Conservation (phyloP, 2,113 vertebrate genomes). For the Camelus dromedarius region DNA sequence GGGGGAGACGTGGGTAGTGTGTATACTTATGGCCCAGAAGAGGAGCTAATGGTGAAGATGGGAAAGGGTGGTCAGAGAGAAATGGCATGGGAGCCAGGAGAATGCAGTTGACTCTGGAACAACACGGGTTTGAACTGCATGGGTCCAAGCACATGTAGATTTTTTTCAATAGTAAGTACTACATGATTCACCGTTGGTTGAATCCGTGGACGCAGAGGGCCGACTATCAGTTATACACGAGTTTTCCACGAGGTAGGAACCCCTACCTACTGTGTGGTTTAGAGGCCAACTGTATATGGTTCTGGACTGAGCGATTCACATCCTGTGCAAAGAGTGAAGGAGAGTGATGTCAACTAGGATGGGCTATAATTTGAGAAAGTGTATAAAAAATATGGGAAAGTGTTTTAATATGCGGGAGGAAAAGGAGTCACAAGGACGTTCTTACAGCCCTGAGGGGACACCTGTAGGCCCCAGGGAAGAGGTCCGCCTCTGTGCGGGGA, state of each 20-base stretch:
- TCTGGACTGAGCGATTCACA: not conserved
- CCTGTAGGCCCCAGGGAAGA: not conserved
- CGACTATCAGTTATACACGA: not conserved
- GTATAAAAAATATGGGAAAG: not conserved
- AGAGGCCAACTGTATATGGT: not conserved
- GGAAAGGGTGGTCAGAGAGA: not conserved
- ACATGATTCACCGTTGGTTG: not conserved
- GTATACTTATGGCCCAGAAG: not conserved
- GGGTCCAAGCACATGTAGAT: not conserved
- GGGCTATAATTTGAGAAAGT: conserved; percentile 11
- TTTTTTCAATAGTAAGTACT: not conserved
- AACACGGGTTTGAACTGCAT: not conserved
- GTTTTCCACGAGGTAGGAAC: not conserved
- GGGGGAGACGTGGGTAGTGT: not conserved
- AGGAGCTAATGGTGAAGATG: not conserved
- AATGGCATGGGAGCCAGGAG: not conserved
- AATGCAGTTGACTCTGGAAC: not conserved
- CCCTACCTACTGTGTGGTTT: not conserved
- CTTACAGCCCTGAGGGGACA: not conserved
- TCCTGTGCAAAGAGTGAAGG: not conserved
- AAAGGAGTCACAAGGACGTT: not conserved
- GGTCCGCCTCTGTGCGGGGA: not conserved
- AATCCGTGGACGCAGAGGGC: not conserved
- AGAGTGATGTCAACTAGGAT: not conserved
- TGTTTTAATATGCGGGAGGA: not conserved